Evolutionary conservation across 2,888 invertebrate genomes (phyloP).

Genomic region (Idaea straminata): DNA sequence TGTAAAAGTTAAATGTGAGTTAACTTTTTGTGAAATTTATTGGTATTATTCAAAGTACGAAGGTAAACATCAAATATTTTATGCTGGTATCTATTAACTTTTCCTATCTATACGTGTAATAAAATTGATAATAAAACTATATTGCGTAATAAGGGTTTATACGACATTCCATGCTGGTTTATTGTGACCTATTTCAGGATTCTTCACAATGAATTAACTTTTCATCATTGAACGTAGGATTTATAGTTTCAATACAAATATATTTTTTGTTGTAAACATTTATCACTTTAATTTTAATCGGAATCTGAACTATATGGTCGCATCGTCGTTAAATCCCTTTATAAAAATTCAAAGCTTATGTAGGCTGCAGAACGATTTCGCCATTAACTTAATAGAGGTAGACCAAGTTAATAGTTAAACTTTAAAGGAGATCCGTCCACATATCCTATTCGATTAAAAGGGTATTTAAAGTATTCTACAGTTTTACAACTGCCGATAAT

Average conservation of each 20-base stretch:
- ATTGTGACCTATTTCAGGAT: not conserved
- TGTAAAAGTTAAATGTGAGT: slow-evolving; percentile 48
- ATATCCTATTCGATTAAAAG: slow-evolving; percentile 34
- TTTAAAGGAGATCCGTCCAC: slow-evolving; percentile 21
- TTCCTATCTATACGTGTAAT: not conserved
- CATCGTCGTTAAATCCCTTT: too few relatives aligned
- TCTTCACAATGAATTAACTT: not conserved
- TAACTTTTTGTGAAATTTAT: slow-evolving; percentile 48
- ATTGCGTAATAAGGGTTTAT: slow-evolving; percentile 1
- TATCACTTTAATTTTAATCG: not conserved
- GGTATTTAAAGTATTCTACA: slow-evolving; percentile 44
- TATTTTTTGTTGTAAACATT: not conserved
- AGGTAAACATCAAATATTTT: slow-evolving; percentile 2
- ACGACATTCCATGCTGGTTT: not conserved
- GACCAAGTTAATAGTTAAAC: slow-evolving; percentile 19
- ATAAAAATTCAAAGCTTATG: not conserved
- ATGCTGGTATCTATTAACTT: not conserved
- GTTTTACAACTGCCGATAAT: slow-evolving; percentile 38
- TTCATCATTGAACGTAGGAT: not conserved
- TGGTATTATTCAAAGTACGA: slow-evolving; percentile 32
- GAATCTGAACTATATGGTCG: not conserved
- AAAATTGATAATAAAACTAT: slow-evolving; percentile 1
- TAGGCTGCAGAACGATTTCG: not conserved
- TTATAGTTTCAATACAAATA: not conserved
- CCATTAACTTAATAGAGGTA: slow-evolving; percentile 12